Conservation (phyloP, 2,888 invertebrate species). For the Calliphora vomitoria region DNA sequence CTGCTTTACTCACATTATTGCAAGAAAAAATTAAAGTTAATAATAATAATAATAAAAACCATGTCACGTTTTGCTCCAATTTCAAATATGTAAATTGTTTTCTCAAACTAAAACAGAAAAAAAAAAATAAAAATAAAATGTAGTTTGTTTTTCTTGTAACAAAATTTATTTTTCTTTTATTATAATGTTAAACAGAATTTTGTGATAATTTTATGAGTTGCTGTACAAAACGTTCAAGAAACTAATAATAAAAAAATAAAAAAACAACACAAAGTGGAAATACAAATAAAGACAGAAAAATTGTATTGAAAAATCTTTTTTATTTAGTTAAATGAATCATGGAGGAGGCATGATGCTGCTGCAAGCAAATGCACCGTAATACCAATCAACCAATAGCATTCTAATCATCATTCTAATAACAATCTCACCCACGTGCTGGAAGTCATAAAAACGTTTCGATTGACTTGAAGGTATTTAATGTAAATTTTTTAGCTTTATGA, state of each 20-base stretch:
- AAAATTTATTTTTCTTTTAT: constrained; percentile 26
- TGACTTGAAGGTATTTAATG: constrained; percentile 69
- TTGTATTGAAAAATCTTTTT: constrained; percentile 9
- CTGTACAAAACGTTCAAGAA: constrained; percentile 47
- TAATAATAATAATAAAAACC: constrained; percentile 4
- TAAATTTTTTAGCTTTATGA: constrained; percentile 72
- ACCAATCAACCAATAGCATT: constrained; percentile 28
- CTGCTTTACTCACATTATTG: not conserved
- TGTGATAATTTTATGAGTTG: constrained; percentile 64
- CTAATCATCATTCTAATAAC: constrained; percentile 59
- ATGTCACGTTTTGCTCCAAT: constrained; percentile 68
- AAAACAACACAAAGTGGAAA: constrained; percentile 1
- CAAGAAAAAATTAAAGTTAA: not conserved
- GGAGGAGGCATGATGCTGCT: constrained; percentile 27
- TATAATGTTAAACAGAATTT: constrained; percentile 55
- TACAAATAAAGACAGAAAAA: constrained; percentile 23
- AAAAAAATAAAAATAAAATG: not conserved
- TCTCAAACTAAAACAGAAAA: constrained; percentile 27
- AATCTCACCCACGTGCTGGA: constrained; percentile 72
- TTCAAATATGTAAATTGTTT: constrained; percentile 63
- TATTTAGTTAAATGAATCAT: constrained; percentile 27
- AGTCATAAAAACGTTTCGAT: constrained; percentile 63
- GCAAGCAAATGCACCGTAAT: constrained; percentile 13
- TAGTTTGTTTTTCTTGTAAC: constrained; percentile 23
- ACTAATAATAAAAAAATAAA: not conserved